Conservation (phyloP, 2,888 invertebrate genomes). For the Anagyrus pseudococci region DNA sequence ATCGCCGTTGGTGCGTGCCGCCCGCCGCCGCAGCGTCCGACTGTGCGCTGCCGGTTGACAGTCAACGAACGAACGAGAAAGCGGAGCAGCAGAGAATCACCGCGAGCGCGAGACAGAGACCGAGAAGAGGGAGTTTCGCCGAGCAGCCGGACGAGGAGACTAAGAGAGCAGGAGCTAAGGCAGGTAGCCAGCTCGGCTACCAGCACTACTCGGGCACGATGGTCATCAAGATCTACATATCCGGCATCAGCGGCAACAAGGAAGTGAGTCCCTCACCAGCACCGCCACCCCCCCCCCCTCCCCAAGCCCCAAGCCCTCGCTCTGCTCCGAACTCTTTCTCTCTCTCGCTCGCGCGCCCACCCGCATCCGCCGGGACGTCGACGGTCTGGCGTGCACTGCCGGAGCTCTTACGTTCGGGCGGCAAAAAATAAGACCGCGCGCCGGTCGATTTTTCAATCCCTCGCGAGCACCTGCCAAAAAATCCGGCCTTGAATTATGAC, state of each 20-base stretch:
- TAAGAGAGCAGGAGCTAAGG: constrained; percentile 1
- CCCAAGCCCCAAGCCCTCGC: too few relatives aligned
- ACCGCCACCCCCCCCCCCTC: too few relatives aligned
- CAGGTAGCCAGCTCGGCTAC: constrained; percentile 31
- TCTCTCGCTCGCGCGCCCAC: too few relatives aligned
- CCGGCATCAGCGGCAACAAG: constrained; percentile 93
- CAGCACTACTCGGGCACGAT: constrained; percentile 62
- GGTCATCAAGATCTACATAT: constrained; percentile 91
- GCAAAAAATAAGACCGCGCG: too few relatives aligned
- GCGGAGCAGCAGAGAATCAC: not conserved
- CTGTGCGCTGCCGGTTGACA: not conserved
- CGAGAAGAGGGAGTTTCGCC: not conserved
- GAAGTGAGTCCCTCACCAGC: constrained; percentile 72
- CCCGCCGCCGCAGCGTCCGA: constrained; percentile 13
- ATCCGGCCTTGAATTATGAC: too few relatives aligned
- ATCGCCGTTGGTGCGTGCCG: constrained; percentile 24
- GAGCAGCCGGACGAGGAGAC: too few relatives aligned
- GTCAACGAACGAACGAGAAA: constrained; percentile 20
- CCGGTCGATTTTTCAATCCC: too few relatives aligned
- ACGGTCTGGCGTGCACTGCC: too few relatives aligned
- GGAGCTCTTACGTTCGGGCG: too few relatives aligned
- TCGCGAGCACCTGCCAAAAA: too few relatives aligned
- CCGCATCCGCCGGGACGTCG: too few relatives aligned
- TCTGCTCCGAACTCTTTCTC: too few relatives aligned
- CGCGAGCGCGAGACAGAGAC: not conserved